Percentiles rank a stretch among this genome's conserved stretches.
Conservation (phyloP, 2,113 vertebrate genomes). For the Nothobranchius kuhntae region DNA sequence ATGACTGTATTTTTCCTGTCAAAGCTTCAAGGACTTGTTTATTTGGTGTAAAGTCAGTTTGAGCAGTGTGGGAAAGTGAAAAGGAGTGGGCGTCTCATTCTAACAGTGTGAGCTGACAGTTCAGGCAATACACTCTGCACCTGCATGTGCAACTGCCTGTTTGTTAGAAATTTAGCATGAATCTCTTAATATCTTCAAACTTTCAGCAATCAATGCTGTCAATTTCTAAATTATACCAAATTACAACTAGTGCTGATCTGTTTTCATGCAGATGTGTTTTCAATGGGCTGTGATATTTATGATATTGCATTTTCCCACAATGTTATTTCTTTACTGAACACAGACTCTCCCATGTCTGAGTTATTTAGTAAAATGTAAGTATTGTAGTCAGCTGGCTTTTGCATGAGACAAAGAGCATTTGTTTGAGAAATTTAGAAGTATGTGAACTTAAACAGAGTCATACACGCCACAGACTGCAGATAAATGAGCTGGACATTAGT, state of each 20-base stretch:
- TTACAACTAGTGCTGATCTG: too few species aligned
- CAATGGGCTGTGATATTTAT: too few species aligned
- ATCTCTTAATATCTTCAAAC: too few species aligned
- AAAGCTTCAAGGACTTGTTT: background rate
- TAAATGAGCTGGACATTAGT: conserved; percentile 69
- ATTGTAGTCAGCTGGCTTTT: conserved; percentile 13
- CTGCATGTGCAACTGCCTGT: background rate
- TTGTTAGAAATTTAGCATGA: too few species aligned
- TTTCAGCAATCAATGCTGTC: too few species aligned
- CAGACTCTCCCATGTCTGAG: background rate
- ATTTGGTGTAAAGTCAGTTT: background rate
- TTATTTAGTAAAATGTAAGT: background rate
- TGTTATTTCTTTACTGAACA: background rate
- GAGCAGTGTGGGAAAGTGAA: background rate
- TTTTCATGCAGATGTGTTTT: too few species aligned
- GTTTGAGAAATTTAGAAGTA: conserved; percentile 21
- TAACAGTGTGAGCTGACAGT: background rate
- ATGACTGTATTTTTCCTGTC: background rate
- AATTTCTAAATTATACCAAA: too few species aligned
- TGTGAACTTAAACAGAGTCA: conserved; percentile 41
- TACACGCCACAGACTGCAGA: conserved; percentile 48
- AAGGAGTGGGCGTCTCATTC: background rate
- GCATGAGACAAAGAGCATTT: conserved; percentile 21
- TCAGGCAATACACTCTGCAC: background rate
- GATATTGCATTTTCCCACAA: too few species aligned